Evolutionary conservation across 2,797 vertebrate species (phyloP), one percentile per base, ranked within the genome.

Genomic region (Rhynchonycteris naso): DNA sequence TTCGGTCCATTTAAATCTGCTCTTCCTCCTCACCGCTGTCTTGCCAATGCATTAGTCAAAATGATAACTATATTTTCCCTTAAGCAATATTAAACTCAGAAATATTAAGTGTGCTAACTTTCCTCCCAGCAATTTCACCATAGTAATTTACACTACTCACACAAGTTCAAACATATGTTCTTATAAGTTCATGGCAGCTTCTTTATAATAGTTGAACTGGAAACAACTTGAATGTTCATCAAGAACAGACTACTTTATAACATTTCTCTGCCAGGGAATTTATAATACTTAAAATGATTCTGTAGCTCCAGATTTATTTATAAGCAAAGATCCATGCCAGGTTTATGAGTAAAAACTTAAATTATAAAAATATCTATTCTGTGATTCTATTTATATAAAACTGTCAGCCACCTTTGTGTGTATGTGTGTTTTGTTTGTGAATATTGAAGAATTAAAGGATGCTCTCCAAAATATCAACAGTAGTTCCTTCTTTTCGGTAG

Each of bases 261-360:
- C 50, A 75, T 91, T 93, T 87, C 79, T 28, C 59, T 71, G 58
- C 16, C 79, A 79, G 47, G 19, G 35, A 89, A 61, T 88, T 94
- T 82, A 72, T 61, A 76, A 26, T 69, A 30, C 61, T 82, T 91
- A 75, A 94, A 88, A 79, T 86, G 22, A 89, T 76, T 93, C 43
- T 43, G 18, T 59, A 58, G 19, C 47, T 79, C 58, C 83, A 86
- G 56, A 78, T 65, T 94, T 82, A 52, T 43, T 65, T 58, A 52
- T 19, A 71, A 65, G 47, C 30, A 93, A 21, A 91, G 33, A 88
- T 65, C 47, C 65, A 58, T 61, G 38, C 61, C 68, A 89, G 3
- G 21, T 61, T 56, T 89, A 28, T 86, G 43, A 94, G 30, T 35
- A 16, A 93, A 97, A 52, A 58, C 61, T 72, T 93, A 81, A 80